A percentile compares a stretch with the other conserved stretches of the same genome.
Evolutionary conservation across 2,113 vertebrate genomes (phyloP).

Genomic region (Anhinga rufa): DNA sequence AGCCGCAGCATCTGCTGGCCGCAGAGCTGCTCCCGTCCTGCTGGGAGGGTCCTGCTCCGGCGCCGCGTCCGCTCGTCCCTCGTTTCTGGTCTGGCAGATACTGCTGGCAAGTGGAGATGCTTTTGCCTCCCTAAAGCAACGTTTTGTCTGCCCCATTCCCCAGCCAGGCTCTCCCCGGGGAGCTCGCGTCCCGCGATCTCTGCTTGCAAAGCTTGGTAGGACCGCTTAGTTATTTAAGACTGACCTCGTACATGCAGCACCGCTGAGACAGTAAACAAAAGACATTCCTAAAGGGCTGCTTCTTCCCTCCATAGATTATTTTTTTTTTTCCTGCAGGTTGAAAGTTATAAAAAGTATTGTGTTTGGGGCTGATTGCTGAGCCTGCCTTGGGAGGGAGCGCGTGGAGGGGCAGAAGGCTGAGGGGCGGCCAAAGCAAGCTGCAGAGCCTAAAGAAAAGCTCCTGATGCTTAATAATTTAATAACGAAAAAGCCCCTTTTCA

Average conservation of each 20-base stretch:
- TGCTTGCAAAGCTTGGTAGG: not conserved
- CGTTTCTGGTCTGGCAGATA: rapidly evolving
- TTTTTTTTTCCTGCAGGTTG: no score
- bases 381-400: not conserved
- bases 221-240: no score
- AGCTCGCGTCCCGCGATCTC: not conserved
- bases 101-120: not conserved
- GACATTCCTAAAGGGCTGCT: not conserved
- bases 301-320: not conserved
- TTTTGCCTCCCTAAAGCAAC: not conserved
- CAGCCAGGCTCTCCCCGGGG: rapidly evolving
- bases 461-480: not conserved
- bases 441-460: not conserved
- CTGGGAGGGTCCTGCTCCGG: not conserved
- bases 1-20: not conserved
- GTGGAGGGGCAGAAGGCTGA: not conserved
- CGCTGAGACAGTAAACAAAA: not conserved
- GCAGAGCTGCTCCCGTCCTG: not conserved
- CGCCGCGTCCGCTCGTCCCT: not conserved
- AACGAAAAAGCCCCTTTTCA: not conserved
- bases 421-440: not conserved
- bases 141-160: no score
- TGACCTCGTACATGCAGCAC: not conserved
- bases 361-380: no score
- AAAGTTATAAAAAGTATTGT: not conserved